phyloP scores from a whole-genome alignment of 2,797 vertebrate species.

The Pseudomugil gertrudae region DNA sequence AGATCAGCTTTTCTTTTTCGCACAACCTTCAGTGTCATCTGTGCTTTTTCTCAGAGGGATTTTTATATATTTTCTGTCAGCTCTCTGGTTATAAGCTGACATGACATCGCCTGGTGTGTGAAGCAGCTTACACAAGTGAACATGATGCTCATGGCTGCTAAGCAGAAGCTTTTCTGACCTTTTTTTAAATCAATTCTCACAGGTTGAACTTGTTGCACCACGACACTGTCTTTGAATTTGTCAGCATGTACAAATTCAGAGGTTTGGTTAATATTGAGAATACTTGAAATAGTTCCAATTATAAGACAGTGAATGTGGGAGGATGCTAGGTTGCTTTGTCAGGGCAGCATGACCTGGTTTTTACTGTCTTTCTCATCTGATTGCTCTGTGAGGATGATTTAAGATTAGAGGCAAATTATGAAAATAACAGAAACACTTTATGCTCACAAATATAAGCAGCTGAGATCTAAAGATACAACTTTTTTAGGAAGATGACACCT shows the following conservation, averaged over 20 bases:
- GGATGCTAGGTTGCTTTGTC: background rate
- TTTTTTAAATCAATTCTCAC: background rate
- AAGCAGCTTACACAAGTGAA: background rate
- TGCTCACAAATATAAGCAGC: background rate
- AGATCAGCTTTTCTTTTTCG: background rate
- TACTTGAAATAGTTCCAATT: background rate
- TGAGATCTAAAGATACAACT: background rate
- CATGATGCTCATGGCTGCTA: background rate
- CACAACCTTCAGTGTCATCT: background rate
- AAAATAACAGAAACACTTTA: background rate
- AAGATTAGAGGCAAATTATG: background rate
- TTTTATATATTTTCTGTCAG: slow-evolving; percentile 5
- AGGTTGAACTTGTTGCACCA: background rate
- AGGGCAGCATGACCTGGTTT: background rate
- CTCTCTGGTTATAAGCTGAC: background rate
- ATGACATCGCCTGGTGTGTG: slow-evolving; percentile 1
- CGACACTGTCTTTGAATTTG: background rate
- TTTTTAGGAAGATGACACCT: background rate
- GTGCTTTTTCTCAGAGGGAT: background rate
- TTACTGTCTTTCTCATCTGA: background rate
- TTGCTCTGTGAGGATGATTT: background rate
- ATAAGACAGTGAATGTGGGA: background rate
- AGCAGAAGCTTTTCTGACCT: background rate
- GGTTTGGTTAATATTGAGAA: background rate
- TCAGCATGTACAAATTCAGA: background rate